These are phyloP conservation scores for Mormyrus iriodes DNA, from an alignment of 2,113 vertebrate species.

Conservation along the genomic window DNA sequence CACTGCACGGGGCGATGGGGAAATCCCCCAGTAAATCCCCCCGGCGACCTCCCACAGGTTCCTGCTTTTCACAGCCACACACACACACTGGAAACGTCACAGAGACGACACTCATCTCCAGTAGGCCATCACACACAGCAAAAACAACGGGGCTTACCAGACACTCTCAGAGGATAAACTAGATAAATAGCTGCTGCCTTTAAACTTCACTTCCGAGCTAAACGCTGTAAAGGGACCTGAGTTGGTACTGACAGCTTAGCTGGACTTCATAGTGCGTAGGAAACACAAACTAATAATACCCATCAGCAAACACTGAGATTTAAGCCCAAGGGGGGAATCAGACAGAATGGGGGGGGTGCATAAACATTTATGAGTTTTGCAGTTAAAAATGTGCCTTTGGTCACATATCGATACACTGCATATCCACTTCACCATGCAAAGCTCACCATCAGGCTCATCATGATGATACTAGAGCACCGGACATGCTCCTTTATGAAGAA, in stretches of 20 bases:
- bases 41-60: background rate
- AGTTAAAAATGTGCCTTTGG: constrained; percentile 33
- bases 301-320: background rate
- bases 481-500: background rate
- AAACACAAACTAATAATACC: background rate
- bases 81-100: background rate
- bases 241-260: background rate
- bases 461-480: background rate
- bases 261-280: background rate
- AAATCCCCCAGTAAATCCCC: background rate
- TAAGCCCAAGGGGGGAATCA: background rate
- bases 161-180: too few relatives aligned
- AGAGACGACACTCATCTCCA: too few relatives aligned
- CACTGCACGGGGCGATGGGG: background rate
- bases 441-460: too few relatives aligned
- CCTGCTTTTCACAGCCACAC: background rate
- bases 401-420: constrained; percentile 45
- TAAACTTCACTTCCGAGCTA: too few relatives aligned
- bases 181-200: too few relatives aligned
- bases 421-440: constrained; percentile 51
- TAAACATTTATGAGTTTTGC: constrained; percentile 36
- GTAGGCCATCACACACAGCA: background rate
- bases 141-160: too few relatives aligned
- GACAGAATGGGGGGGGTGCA: background rate
- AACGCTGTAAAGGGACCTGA: too few relatives aligned